Conservation (phyloP, 2,113 vertebrate species). For the Corythornis cristatus region DNA sequence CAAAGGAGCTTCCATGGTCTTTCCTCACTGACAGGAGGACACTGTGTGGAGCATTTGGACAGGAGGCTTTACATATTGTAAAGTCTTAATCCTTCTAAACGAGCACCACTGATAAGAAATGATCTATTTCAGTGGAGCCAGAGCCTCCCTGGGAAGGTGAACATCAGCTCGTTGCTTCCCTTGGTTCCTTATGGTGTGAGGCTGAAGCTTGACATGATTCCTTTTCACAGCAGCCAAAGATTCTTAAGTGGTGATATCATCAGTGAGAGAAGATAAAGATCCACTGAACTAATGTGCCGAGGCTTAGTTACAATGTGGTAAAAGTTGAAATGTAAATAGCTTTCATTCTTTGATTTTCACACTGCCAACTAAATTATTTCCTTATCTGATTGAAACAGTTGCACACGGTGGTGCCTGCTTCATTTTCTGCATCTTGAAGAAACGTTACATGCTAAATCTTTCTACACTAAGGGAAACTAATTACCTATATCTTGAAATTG, state of each 20-base stretch:
- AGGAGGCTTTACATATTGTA: not conserved
- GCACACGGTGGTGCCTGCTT: not conserved
- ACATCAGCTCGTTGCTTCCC: not conserved
- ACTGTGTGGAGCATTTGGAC: not conserved
- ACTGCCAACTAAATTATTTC: slow-evolving; percentile 21
- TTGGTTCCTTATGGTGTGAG: not conserved
- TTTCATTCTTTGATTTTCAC: slow-evolving; percentile 58
- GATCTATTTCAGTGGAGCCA: slow-evolving; percentile 13
- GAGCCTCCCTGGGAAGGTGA: slow-evolving; percentile 10
- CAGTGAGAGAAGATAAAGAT: slow-evolving; percentile 54
- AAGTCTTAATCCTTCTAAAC: slow-evolving; percentile 30
- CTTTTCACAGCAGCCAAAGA: slow-evolving; percentile 44
- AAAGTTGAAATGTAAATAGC: slow-evolving; percentile 59
- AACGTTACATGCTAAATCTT: slow-evolving; percentile 3
- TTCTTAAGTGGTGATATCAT: slow-evolving; percentile 64
- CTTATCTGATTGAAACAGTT: slow-evolving; percentile 39
- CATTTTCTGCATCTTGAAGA: slow-evolving; percentile 27
- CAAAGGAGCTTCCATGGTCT: not conserved
- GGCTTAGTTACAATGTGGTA: slow-evolving; percentile 45
- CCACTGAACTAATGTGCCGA: slow-evolving; percentile 39
- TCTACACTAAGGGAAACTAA: slow-evolving; percentile 19
- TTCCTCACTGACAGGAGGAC: not conserved
- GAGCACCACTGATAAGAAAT: slow-evolving; percentile 23
- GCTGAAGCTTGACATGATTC: slow-evolving; percentile 29
- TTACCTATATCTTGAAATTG: not conserved